A percentile compares a stretch with the other conserved stretches of the same genome.
Conservation (phyloP, 2,797 vertebrate genomes). For the Siniperca undulata region DNA sequence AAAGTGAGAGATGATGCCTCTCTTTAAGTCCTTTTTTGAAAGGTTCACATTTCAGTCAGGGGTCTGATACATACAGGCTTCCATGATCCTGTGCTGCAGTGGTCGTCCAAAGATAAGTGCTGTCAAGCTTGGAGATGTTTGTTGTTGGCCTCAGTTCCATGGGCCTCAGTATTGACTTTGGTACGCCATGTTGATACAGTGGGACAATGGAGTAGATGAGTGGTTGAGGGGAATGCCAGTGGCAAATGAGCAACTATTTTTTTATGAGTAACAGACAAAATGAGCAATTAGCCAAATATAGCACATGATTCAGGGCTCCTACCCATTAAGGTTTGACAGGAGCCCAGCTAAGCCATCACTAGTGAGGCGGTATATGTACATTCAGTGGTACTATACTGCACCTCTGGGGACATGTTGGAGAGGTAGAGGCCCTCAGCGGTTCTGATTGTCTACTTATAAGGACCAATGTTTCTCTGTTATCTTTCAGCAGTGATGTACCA, state of each 20-base stretch:
- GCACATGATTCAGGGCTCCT: slow-evolving; percentile 64
- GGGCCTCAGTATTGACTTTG: slow-evolving; percentile 70
- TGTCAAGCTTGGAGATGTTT: slow-evolving; percentile 54
- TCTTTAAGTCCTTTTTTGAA: slow-evolving; percentile 67
- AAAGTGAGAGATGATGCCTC: slow-evolving; percentile 59
- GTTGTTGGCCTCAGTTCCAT: slow-evolving; percentile 57
- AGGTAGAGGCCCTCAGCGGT: slow-evolving; percentile 78
- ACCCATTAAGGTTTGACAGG: slow-evolving; percentile 61
- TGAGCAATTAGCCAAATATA: slow-evolving; percentile 63
- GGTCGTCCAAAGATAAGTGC: slow-evolving; percentile 60
- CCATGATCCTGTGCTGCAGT: slow-evolving; percentile 61
- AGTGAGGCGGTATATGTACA: slow-evolving; percentile 85
- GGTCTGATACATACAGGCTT: slow-evolving; percentile 63
- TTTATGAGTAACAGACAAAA: slow-evolving; percentile 65
- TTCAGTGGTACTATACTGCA: slow-evolving; percentile 80
- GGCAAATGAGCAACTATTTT: slow-evolving; percentile 54
- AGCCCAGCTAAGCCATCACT: slow-evolving; percentile 81
- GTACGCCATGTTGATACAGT: slow-evolving; percentile 60
- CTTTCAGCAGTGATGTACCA: slow-evolving; percentile 65
- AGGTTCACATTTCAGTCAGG: slow-evolving; percentile 74
- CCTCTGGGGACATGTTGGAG: slow-evolving; percentile 71
- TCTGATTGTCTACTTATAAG: slow-evolving; percentile 82
- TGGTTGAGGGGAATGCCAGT: slow-evolving; percentile 54
- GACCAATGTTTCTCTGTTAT: slow-evolving; percentile 69
- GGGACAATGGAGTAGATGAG: slow-evolving; percentile 58